phyloP scores from a whole-genome alignment of 2,888 invertebrate genomes.

The Eupithecia abbreviata region DNA sequence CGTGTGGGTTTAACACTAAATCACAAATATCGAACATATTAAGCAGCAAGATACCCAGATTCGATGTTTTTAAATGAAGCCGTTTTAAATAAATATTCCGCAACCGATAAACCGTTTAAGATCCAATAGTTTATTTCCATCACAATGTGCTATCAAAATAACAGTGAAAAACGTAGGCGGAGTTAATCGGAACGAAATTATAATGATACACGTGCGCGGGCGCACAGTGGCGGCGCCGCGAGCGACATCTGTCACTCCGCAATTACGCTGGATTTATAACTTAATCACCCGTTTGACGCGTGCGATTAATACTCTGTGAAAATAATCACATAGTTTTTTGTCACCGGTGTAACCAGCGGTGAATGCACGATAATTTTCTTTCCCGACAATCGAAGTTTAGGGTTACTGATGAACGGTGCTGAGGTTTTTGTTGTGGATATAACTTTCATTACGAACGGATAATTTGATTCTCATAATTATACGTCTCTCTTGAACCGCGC shows the following conservation, averaged over 20 bases:
- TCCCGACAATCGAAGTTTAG: constrained; percentile 46
- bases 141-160: constrained; percentile 48
- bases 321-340: constrained; percentile 66
- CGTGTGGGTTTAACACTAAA: constrained; percentile 28
- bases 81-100: constrained; percentile 41
- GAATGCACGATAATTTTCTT: constrained; percentile 62
- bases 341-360: constrained; percentile 55
- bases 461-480: constrained; percentile 31
- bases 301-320: constrained; percentile 60
- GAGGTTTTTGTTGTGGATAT: constrained; percentile 76
- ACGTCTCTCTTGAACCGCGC: constrained; percentile 31
- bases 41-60: constrained; percentile 18
- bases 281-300: constrained; percentile 61
- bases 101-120: constrained; percentile 43
- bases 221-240: constrained; percentile 64
- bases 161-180: constrained; percentile 55
- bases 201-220: constrained; percentile 58
- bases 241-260: constrained; percentile 68
- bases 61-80: constrained; percentile 45
- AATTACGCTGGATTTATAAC: constrained; percentile 61
- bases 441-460: constrained; percentile 56
- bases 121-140: constrained; percentile 43
- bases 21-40: constrained; percentile 27
- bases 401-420: constrained; percentile 64
- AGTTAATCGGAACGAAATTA: constrained; percentile 57